Conservation (phyloP, 1,140 invertebrate genomes). For the Caenorhabditis remanei region DNA sequence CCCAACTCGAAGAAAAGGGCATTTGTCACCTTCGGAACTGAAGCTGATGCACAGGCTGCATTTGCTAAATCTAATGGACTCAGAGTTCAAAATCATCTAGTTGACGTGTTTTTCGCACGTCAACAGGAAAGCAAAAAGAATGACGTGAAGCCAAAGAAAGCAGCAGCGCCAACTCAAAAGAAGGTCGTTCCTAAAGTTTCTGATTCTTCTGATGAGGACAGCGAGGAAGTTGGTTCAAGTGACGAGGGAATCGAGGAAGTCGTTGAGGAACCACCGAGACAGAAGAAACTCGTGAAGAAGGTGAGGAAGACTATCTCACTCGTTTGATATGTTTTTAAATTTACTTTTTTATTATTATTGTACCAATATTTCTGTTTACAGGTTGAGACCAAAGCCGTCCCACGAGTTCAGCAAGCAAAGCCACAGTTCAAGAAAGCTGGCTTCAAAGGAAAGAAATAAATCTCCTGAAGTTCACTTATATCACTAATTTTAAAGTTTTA, state of each 20-base stretch:
- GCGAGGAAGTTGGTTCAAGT: slow-evolving; percentile 51
- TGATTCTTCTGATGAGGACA: slow-evolving; percentile 43
- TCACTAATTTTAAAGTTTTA: not conserved
- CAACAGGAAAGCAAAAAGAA: slow-evolving; percentile 3
- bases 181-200: slow-evolving; percentile 1
- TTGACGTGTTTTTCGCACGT: slow-evolving; percentile 61
- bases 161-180: not conserved
- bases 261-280: slow-evolving; percentile 23
- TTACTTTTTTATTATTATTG: no score
- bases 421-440: slow-evolving; percentile 35
- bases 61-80: slow-evolving; percentile 59
- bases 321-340: not conserved
- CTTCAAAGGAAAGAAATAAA: slow-evolving; percentile 48
- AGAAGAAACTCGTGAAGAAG: slow-evolving; percentile 37
- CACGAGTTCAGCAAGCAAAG: slow-evolving; percentile 23
- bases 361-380: not conserved
- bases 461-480: not conserved
- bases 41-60: slow-evolving; percentile 54
- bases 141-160: slow-evolving; percentile 40
- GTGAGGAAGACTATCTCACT: not conserved
- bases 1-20: slow-evolving; percentile 44
- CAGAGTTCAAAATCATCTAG: slow-evolving; percentile 49
- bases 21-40: slow-evolving; percentile 57
- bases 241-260: slow-evolving; percentile 60
- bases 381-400: slow-evolving; percentile 7